Base-by-base conservation (phyloP, 2,797 vertebrate species). In the Amblyraja radiata region DNA sequence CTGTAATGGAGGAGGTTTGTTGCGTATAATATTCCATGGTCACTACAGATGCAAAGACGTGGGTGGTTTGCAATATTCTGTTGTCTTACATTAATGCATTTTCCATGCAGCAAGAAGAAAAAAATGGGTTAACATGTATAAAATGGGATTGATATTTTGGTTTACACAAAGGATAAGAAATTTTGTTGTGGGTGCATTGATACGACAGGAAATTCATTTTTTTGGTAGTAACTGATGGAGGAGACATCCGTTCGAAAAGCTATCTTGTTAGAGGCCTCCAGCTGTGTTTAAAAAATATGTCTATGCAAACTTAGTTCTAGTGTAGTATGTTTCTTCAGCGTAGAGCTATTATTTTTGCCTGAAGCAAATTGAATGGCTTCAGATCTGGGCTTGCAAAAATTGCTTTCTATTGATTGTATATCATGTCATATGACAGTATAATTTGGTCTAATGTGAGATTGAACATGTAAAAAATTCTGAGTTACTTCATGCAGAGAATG, bases 11-110 rank as follows among this genome's bases (percentile, higher is more conserved):
- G 68, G 68, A 74, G 90, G 90, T 54, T 74, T 92, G 46, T 92
- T 92, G 73, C 39, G 90, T 74, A 92, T n/a, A 92, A 92, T 28
- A 92, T 92, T 92, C 90, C 90, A 92, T 46, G 71, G 71, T 23
- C 39, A 8, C 39, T 23, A 36, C 39, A 92, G 6, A 76, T 46
- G 23, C 71, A 74, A 5, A 23, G 11, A 39, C 39, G 90, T 92
- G 90, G 90, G 90, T 92, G 90, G 68, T 39, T 54, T 39, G 36
- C 39, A n/a, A 6, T 46, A 9, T 28, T 92, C 46, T 28, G 23
- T 25, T 74, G 68, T 74, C 21, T 54, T 54, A 28, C 46, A 76
- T 73, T 74, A 90, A 91, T 71, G 71, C 10, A 73, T 91, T 71
- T 91, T 74, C 90, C 90, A 91, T 46, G 10, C 39, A 74, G 68